Evolutionary conservation across 2,113 vertebrate species (phyloP).

Genomic region (Pelecanoides urinatrix): DNA sequence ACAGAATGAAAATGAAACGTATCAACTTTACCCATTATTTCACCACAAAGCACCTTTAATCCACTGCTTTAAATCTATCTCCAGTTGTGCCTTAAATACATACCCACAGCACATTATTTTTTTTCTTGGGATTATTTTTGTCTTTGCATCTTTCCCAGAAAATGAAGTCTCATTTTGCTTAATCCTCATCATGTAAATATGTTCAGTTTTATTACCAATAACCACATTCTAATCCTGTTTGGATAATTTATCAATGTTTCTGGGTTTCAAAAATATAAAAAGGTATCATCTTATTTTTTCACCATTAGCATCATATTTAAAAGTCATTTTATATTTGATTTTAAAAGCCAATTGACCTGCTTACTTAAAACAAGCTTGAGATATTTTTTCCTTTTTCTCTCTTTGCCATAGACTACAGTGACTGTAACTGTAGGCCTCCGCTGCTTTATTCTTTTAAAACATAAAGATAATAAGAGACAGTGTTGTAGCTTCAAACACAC

Average conservation of each 20-base stretch:
- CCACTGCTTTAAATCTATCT: slow-evolving; percentile 16
- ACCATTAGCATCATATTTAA: neutral
- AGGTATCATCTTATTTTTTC: neutral
- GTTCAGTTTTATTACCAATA: neutral
- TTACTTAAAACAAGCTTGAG: neutral
- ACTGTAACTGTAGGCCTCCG: accelerated
- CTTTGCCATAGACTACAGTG: neutral
- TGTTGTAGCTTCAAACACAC: neutral
- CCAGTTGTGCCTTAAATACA: neutral
- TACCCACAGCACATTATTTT: neutral
- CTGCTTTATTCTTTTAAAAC: neutral
- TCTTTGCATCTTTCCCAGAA: neutral
- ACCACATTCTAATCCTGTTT: neutral
- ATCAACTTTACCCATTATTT: slow-evolving; percentile 29
- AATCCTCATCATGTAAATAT: neutral
- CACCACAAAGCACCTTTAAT: neutral
- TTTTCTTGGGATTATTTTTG: neutral
- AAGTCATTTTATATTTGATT: neutral
- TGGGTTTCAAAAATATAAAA: neutral
- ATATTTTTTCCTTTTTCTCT: neutral
- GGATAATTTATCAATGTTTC: slow-evolving; percentile 20
- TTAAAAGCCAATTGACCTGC: neutral
- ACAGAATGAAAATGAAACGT: slow-evolving; percentile 18
- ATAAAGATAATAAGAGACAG: neutral
- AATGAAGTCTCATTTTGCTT: neutral